Percentiles rank a stretch among this genome's conserved stretches.
These are phyloP conservation scores for Okamejei kenojei DNA, from an alignment of 2,797 vertebrate species.

Conservation along the genomic window DNA sequence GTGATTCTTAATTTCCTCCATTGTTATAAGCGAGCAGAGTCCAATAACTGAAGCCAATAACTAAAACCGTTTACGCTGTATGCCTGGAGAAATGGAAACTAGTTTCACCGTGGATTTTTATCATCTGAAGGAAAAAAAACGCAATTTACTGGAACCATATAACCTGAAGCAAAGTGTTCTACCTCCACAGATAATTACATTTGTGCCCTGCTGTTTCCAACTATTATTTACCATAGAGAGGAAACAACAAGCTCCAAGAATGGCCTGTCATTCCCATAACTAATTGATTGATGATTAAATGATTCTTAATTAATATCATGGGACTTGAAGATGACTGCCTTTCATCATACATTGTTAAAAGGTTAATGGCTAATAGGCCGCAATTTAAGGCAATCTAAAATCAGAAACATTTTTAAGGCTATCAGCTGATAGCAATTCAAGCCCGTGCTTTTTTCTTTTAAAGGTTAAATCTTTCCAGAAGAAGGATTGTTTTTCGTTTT, in stretches of 20 bases:
- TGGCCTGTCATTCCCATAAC: not conserved
- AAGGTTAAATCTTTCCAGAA: not conserved
- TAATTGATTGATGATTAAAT: not conserved
- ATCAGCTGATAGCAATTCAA: conserved; percentile 6
- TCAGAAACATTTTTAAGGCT: not conserved
- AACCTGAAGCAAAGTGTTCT: not conserved
- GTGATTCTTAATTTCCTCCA: not conserved
- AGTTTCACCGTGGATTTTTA: not conserved
- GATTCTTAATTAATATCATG: conserved; percentile 18
- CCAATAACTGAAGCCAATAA: not conserved
- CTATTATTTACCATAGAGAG: too few relatives aligned
- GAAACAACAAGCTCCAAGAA: not conserved
- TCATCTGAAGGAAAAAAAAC: not conserved
- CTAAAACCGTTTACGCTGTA: not conserved
- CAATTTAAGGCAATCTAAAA: not conserved
- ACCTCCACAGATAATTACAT: conserved; percentile 7
- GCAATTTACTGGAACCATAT: not conserved
- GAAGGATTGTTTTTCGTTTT: conserved; percentile 48
- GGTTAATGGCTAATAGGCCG: not conserved
- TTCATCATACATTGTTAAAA: conserved; percentile 4
- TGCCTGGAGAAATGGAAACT: not conserved
- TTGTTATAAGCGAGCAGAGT: not conserved
- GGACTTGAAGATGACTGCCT: conserved; percentile 4
- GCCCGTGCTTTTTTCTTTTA: not conserved
- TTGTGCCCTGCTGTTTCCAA: not conserved